Percentiles rank a stretch among this genome's conserved stretches.
These are phyloP conservation scores for Scotopteryx bipunctaria DNA, from an alignment of 2,888 invertebrate genomes.

Conservation along the genomic window DNA sequence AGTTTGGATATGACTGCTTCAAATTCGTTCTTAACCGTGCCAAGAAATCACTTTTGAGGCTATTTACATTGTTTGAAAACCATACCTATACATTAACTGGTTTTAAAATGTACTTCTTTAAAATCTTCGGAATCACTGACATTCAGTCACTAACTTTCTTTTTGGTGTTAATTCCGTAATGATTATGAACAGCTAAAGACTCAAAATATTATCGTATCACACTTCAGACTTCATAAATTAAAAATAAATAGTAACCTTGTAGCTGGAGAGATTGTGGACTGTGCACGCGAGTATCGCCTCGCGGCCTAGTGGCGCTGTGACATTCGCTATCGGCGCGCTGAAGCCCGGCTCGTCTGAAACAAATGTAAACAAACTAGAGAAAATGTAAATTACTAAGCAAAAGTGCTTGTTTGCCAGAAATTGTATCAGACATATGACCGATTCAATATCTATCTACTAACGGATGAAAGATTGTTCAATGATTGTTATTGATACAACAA, in stretches of 20 bases:
- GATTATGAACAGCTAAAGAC: no score
- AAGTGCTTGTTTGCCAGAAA: no score
- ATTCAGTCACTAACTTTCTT: not conserved
- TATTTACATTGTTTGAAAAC: slow-evolving; percentile 1
- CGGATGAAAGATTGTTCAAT: no score
- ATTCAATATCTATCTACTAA: no score
- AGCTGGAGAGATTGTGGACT: slow-evolving; percentile 91
- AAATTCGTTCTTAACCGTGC: not conserved
- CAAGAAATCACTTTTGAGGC: not conserved
- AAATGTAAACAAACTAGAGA: slow-evolving; percentile 21
- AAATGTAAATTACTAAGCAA: no score
- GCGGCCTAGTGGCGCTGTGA: slow-evolving; percentile 92
- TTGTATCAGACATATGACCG: no score
- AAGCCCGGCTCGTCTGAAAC: slow-evolving; percentile 90
- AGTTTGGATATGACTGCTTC: not conserved
- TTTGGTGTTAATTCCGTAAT: slow-evolving; percentile 5
- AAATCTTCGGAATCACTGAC: not conserved
- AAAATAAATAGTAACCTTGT: slow-evolving; percentile 84
- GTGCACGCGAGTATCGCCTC: slow-evolving; percentile 92
- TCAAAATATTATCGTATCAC: no score
- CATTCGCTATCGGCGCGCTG: slow-evolving; percentile 91
- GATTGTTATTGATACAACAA: no score
- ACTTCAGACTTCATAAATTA: slow-evolving; percentile 5
- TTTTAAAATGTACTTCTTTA: not conserved
- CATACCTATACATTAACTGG: no score